A percentile compares a stretch with the other conserved stretches of the same genome.
Evolutionary conservation across 2,797 vertebrate genomes (phyloP).

Genomic region (Sparus aurata): DNA sequence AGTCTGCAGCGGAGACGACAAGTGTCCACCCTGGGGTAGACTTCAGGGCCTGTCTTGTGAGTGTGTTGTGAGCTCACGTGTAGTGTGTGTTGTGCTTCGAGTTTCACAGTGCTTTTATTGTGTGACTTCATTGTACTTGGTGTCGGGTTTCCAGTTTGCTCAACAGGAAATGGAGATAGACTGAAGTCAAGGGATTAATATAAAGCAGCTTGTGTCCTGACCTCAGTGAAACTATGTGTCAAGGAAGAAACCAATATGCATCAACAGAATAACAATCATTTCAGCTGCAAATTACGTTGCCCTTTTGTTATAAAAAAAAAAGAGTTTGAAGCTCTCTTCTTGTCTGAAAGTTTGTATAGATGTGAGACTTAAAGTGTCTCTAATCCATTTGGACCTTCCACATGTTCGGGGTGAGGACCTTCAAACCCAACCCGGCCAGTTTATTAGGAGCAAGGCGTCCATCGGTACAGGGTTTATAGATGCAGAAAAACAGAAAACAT

Average conservation of each 20-base stretch:
- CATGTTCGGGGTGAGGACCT: neutral
- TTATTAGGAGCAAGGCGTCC: slow-evolving; percentile 1
- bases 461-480: neutral
- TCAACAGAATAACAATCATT: neutral
- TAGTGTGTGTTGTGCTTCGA: slow-evolving; percentile 22
- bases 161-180: slow-evolving; percentile 41
- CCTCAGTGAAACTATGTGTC: neutral
- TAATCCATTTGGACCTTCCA: neutral
- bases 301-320: neutral
- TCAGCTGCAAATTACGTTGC: neutral
- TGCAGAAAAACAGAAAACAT: neutral
- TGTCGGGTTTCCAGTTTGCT: slow-evolving; percentile 46
- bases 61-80: slow-evolving; percentile 11
- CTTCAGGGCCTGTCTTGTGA: slow-evolving; percentile 37
- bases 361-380: neutral
- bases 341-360: neutral
- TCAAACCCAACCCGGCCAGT: neutral
- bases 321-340: neutral
- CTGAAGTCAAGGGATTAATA: slow-evolving; percentile 26
- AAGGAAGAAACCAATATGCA: slow-evolving; percentile 8
- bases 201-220: slow-evolving; percentile 3
- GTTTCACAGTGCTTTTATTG: slow-evolving; percentile 48
- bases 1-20: slow-evolving; percentile 52
- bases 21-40: slow-evolving; percentile 45
- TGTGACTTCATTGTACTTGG: slow-evolving; percentile 64